Percentiles rank a stretch among this genome's conserved stretches.
Conservation (phyloP, 1,140 invertebrate genomes). For the Phymastichus coffea region DNA sequence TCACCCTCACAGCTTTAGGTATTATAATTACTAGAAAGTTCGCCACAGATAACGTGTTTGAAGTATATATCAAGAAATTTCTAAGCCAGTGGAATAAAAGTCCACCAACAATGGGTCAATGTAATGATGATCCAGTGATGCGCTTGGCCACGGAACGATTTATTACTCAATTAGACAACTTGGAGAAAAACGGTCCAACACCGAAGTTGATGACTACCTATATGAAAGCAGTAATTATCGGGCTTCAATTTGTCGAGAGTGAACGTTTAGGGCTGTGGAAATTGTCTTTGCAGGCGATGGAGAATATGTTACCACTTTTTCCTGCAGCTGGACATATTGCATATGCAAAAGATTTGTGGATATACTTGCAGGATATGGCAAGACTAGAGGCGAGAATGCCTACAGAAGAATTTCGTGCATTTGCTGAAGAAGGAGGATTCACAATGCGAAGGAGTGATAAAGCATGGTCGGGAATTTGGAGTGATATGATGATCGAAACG, state of each 20-base stretch:
- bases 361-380: slow-evolving; percentile 39
- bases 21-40: slow-evolving; percentile 2
- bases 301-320: slow-evolving; percentile 40
- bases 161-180: slow-evolving; percentile 26
- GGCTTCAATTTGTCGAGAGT: neutral
- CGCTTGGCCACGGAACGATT: neutral
- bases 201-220: slow-evolving; percentile 20
- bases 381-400: slow-evolving; percentile 29
- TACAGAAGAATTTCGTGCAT: slow-evolving; percentile 1
- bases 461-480: slow-evolving; percentile 46
- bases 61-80: neutral
- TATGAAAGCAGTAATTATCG: slow-evolving; percentile 7
- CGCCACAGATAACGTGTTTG: neutral
- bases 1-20: neutral
- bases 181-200: slow-evolving; percentile 31
- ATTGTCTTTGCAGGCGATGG: slow-evolving; percentile 3
- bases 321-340: slow-evolving; percentile 39
- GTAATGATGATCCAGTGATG: neutral
- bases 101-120: neutral
- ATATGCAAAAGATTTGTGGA: slow-evolving; percentile 39
- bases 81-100: neutral
- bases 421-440: neutral
- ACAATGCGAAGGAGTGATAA: slow-evolving; percentile 41
- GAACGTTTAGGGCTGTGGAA: neutral
- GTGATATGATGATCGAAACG: slow-evolving; percentile 44